Evolutionary conservation across 1,140 invertebrate genomes (phyloP), one percentile per base, ranked within the genome.

Genomic region (Mya arenaria): DNA sequence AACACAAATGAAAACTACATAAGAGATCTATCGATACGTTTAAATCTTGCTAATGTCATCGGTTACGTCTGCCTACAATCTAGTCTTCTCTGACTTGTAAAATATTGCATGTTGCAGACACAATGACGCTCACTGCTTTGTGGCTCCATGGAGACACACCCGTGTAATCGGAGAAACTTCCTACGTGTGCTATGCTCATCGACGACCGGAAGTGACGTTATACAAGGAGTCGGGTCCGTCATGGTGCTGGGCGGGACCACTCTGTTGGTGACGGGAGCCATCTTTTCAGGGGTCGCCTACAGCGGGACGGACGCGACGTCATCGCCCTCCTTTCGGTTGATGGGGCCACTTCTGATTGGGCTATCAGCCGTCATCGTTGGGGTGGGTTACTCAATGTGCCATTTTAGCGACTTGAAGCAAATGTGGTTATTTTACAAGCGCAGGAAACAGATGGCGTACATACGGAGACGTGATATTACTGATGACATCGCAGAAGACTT

Each of bases 151-250:
- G n/a, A n/a, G n/a, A n/a, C n/a, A n/a, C n/a, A n/a, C n/a, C n/a
- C n/a, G n/a, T n/a, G n/a, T n/a, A n/a, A n/a, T n/a, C n/a, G n/a
- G n/a, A n/a, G n/a, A n/a, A n/a, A n/a, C n/a, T n/a, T n/a, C n/a
- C n/a, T n/a, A n/a, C 44, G 44, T 13, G 44, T 15, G n/a, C 44
- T 48, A 15, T n/a, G 13, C 44, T 13, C n/a, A 48, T n/a, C 13
- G n/a, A 48, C n/a, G n/a, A n/a, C n/a, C 19, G 30, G 48, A 36
- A n/a, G 37, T 19, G 36, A 78, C 58, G 62, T 78, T 2, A 62
- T 56, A 34, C 62, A 78, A 28, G 75, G 62, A 1, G 39, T 78
- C n/a, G 75, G 75, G 32, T 62, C 75, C 10, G 63, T 78, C 13
- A 25, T 78, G 17, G 63, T 78, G 17, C 52, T 78, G 17, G 36